Percentiles rank a stretch among this genome's conserved stretches.
These are phyloP conservation scores for Sebastiscus tertius DNA, from an alignment of 2,797 vertebrate genomes.

Conservation along the genomic window DNA sequence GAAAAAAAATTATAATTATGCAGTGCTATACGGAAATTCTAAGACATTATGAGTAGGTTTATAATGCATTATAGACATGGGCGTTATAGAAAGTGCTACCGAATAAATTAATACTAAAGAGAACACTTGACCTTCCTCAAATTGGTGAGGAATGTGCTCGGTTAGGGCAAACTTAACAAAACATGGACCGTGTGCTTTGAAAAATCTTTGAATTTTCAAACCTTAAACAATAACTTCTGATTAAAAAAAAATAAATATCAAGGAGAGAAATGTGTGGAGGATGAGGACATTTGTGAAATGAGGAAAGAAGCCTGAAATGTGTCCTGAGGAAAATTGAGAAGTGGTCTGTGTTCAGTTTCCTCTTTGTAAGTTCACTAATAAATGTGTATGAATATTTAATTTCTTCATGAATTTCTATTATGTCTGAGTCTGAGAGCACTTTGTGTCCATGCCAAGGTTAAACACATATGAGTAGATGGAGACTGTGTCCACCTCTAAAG, in stretches of 20 bases:
- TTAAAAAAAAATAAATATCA: background rate
- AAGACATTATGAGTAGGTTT: background rate
- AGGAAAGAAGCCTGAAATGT: background rate
- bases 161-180: background rate
- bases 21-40: background rate
- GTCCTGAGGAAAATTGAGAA: background rate
- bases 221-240: background rate
- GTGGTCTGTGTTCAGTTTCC: conserved; percentile 6
- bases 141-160: background rate
- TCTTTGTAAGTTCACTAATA: conserved; percentile 15
- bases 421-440: conserved; percentile 21
- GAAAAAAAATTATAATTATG: background rate
- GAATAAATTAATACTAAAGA: background rate
- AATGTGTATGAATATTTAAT: conserved; percentile 53
- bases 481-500: background rate
- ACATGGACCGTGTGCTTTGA: background rate
- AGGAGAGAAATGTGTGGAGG: background rate
- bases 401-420: conserved; percentile 47
- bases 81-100: too few relatives aligned
- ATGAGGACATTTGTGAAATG: background rate
- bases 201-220: background rate
- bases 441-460: conserved; percentile 35
- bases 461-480: conserved; percentile 10
- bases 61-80: background rate
- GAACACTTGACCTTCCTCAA: background rate